phyloP scores from a whole-genome alignment of 2,797 vertebrate species.

The Dendrocincla fuliginosa region DNA sequence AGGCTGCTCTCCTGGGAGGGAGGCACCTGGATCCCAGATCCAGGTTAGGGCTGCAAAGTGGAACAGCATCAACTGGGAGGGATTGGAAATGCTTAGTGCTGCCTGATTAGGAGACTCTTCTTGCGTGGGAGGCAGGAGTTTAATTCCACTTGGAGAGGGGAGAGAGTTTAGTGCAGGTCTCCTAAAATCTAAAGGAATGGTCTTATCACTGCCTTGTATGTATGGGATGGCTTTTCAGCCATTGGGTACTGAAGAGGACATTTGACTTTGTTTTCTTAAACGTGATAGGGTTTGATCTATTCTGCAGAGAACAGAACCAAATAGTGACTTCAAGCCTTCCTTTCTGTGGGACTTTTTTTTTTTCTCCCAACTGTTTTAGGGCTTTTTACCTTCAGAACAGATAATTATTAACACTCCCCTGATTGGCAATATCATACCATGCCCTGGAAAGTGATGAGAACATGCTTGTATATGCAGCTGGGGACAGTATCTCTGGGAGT shows the following conservation, averaged over 20 bases:
- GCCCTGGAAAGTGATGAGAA: neutral
- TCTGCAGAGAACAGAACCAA: neutral
- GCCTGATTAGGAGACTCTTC: neutral
- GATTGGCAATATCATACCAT: neutral
- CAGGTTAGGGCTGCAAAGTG: neutral
- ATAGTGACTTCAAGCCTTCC: neutral
- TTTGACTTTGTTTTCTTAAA: neutral
- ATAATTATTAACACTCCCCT: neutral
- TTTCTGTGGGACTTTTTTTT: neutral
- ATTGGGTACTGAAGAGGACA: neutral
- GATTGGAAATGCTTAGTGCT: neutral
- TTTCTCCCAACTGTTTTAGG: neutral
- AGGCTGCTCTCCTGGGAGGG: conserved; percentile 58
- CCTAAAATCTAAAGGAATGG: neutral
- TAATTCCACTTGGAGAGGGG: neutral
- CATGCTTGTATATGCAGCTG: neutral
- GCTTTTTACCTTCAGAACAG: neutral
- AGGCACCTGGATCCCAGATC: conserved; percentile 44
- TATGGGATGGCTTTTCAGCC: neutral
- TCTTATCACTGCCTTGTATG: neutral
- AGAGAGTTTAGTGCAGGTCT: neutral
- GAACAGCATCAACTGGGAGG: neutral
- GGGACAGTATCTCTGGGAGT: neutral
- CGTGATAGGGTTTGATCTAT: neutral
- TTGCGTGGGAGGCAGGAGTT: neutral